phyloP scores from a whole-genome alignment of 2,113 vertebrate species.

The Serinus canaria region DNA sequence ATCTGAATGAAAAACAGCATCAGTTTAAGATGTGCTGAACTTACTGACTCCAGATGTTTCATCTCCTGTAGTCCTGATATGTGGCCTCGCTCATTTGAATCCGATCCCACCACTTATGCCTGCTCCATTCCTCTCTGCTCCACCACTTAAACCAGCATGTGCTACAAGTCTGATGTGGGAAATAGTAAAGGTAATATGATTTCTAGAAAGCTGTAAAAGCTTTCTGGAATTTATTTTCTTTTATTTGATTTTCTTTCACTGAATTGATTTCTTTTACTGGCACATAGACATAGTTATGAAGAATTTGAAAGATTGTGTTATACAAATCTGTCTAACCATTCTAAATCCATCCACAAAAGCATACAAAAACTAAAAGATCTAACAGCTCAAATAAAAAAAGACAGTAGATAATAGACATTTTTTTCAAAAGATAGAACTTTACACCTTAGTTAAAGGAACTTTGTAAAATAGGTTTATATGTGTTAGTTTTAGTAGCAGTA shows the following conservation, averaged over 20 bases:
- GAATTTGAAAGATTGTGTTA: not conserved
- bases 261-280: not conserved
- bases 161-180: not conserved
- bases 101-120: fast-evolving
- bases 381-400: not conserved
- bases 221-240: not conserved
- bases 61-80: not conserved
- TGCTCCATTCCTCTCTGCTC: not conserved
- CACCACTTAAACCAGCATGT: not conserved
- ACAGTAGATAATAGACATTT: not conserved
- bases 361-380: not conserved
- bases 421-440: not conserved
- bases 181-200: not conserved
- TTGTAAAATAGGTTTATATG: not conserved
- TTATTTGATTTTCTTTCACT: not conserved
- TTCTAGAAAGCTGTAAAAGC: not conserved
- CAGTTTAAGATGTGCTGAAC: not conserved
- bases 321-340: not conserved
- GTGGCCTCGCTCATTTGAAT: not conserved
- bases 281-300: not conserved
- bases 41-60: not conserved
- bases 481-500: not conserved
- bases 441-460: not conserved
- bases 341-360: not conserved
- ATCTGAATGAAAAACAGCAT: not conserved